Evolutionary conservation across 2,888 invertebrate species (phyloP).

Genomic region (Isotomurus palustris): DNA sequence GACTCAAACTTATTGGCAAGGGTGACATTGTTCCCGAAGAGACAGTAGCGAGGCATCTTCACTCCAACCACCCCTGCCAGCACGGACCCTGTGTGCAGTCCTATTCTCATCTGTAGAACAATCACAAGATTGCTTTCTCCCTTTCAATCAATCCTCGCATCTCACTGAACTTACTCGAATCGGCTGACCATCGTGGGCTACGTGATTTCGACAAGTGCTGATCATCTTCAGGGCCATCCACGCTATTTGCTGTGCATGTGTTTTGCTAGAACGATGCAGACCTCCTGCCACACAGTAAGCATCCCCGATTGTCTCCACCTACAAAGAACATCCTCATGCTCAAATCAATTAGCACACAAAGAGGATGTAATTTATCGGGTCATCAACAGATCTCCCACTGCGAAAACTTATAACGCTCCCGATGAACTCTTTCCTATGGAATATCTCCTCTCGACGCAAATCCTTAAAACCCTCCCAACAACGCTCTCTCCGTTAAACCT

Average conservation of each 20-base stretch:
- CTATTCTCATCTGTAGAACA: constrained; percentile 83
- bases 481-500: no score
- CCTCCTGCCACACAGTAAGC: constrained; percentile 95
- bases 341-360: not conserved
- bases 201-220: constrained; percentile 77
- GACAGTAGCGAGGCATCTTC: constrained; percentile 88
- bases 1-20: constrained; percentile 95
- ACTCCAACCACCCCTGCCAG: constrained; percentile 91
- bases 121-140: no score
- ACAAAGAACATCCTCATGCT: constrained; percentile 34
- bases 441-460: not conserved
- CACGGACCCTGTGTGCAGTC: constrained; percentile 88
- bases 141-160: not conserved
- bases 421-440: no score
- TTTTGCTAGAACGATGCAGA: constrained; percentile 75
- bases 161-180: constrained; percentile 62
- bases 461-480: no score
- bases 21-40: constrained; percentile 92
- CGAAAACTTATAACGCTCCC: no score
- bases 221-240: constrained; percentile 97
- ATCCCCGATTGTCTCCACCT: constrained; percentile 95
- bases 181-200: constrained; percentile 85
- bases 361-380: no score
- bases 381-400: no score
- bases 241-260: constrained; percentile 89